Base-by-base conservation (phyloP, 2,797 vertebrate genomes). In the Leptoclinus maculatus region DNA sequence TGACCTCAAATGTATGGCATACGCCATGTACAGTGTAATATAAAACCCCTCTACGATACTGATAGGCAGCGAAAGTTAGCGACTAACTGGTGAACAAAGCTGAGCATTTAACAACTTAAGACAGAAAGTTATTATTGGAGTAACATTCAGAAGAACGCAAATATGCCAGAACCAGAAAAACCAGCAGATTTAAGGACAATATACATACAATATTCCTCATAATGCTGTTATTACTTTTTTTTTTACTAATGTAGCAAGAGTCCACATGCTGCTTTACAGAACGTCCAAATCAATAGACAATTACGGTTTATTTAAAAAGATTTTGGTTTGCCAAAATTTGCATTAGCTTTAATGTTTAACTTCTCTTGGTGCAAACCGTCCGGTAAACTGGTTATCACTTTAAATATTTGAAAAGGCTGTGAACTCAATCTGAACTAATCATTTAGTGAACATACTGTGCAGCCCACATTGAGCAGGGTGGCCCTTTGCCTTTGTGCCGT, bases 361-460 rank as follows among this genome's bases (percentile, higher is more conserved):
- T n/a, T 23, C 6, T 17, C 14, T 29, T 49, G 12, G 2, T 38
- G 17, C 2, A 29, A 54, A 43, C 16, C 3, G 19, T 25, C 13
- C 6, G 9, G 25, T 51, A 53, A 66, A 66, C 17, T 3, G 0
- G n/a, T 8, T 58, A 5, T 29, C 0, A 25, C 25, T 53, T 51
- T 3, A 56, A 4, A 66, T 43, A 6, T n/a, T 62, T 19, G 9
- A 38, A 66, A 25, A n/a, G 53, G 32, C 17, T 25, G n/a, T 49
- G 23, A 78, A 65, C 19, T 58, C 29, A 12, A 60, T 25, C 19
- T 36, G 21, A 70, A 60, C 19, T 65, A 39, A 68, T 29, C 41
- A 12, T 29, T 29, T 5, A 8, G 27, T 43, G 9, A 79, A 14
- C 32, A 34, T 12, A 32, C 39, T 68, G 36, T 6, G 14, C 38